These are phyloP conservation scores for Astyanax mexicanus DNA, from an alignment of 2,797 vertebrate genomes.

Conservation along the genomic window DNA sequence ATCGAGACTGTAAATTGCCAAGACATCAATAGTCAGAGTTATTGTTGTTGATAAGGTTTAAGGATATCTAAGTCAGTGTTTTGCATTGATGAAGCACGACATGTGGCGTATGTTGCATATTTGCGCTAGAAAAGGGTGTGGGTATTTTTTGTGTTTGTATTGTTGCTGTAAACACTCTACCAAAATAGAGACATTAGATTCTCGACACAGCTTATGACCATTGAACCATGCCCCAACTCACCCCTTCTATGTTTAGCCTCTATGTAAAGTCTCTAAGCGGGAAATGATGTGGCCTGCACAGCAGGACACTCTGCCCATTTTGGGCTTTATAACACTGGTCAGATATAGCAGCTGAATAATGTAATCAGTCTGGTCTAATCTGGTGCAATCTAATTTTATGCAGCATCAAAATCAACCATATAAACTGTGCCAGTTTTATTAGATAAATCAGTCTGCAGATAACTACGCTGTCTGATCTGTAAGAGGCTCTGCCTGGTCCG, in stretches of 20 bases:
- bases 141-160: constrained; percentile 6
- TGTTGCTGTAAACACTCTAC: constrained; percentile 48
- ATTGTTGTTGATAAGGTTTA: no score
- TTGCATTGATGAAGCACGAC: not conserved
- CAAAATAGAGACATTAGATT: constrained; percentile 47
- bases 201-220: constrained; percentile 22
- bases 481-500: not conserved
- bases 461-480: not conserved
- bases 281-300: constrained; percentile 39
- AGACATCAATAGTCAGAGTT: no score
- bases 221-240: constrained; percentile 37
- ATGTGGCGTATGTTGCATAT: no score
- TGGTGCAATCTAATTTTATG: not conserved
- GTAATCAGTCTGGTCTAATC: constrained; percentile 1
- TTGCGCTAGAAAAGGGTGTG: not conserved
- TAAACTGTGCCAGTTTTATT: not conserved
- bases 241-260: constrained; percentile 53
- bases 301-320: constrained; percentile 29
- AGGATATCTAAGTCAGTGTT: not conserved
- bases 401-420: not conserved
- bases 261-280: constrained; percentile 40
- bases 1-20: no score
- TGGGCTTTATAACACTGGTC: constrained; percentile 4
- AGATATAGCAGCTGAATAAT: constrained; percentile 17
- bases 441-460: not conserved